phyloP scores from a whole-genome alignment of 2,113 vertebrate species.

The Phyllopteryx taeniolatus region DNA sequence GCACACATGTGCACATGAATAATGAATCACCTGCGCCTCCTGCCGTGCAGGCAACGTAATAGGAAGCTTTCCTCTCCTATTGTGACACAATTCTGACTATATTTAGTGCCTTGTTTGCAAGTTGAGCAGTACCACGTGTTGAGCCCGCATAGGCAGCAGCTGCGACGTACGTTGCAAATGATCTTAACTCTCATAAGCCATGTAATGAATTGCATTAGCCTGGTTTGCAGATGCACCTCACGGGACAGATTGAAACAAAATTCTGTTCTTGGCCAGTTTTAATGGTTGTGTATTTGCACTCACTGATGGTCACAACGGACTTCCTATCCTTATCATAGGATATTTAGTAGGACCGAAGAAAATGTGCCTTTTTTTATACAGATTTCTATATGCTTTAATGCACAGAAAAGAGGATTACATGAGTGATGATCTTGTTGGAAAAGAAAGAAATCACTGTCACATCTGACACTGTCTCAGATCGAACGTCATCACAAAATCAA shows the following conservation, averaged over 20 bases:
- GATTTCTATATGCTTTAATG: too few relatives aligned
- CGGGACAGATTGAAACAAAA: not conserved
- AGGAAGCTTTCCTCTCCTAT: not conserved
- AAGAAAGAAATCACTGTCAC: too few relatives aligned
- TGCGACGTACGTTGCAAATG: constrained; percentile 1
- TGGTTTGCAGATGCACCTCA: not conserved
- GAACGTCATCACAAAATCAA: too few relatives aligned
- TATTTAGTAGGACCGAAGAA: too few relatives aligned
- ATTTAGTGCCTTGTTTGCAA: not conserved
- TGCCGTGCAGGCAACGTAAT: not conserved
- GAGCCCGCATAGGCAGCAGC: not conserved
- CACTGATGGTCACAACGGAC: too few relatives aligned
- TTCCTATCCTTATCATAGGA: too few relatives aligned
- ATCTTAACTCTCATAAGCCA: constrained; percentile 14
- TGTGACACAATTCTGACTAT: constrained; percentile 5
- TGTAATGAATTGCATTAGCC: constrained; percentile 15
- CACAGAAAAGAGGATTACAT: too few relatives aligned
- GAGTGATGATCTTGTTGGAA: too few relatives aligned
- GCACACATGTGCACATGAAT: not conserved
- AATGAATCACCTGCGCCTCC: not conserved
- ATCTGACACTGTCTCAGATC: too few relatives aligned
- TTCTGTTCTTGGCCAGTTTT: not conserved
- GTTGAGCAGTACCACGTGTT: not conserved
- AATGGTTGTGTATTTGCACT: too few relatives aligned
- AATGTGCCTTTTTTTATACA: too few relatives aligned